These are phyloP conservation scores for Trigoniulus corallinus DNA, from an alignment of 1,140 invertebrate genomes.

Conservation along the genomic window DNA sequence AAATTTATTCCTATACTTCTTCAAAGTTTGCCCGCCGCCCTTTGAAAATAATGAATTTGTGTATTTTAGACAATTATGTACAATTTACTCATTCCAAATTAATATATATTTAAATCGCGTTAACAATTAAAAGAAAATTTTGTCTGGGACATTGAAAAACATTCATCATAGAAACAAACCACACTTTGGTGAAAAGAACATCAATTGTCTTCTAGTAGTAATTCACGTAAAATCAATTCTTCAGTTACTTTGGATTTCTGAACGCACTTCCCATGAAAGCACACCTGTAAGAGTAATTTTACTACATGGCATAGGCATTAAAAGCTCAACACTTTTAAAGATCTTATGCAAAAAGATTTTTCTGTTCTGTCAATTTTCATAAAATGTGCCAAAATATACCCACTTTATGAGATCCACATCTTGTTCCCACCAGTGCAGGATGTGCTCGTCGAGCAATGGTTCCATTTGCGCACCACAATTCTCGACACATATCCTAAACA, in stretches of 20 bases:
- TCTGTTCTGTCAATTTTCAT: not conserved
- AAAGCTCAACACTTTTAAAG: too few relatives aligned
- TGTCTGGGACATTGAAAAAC: too few relatives aligned
- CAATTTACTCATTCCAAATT: not conserved
- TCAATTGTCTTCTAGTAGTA: not conserved
- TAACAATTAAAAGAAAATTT: too few relatives aligned
- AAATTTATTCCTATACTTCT: too few relatives aligned
- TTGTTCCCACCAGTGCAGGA: conserved; percentile 26
- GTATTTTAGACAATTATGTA: too few relatives aligned
- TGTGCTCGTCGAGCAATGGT: conserved; percentile 25
- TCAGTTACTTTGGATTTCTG: not conserved
- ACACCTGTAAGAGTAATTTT: not conserved
- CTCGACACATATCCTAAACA: conserved; percentile 17
- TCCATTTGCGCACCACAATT: conserved; percentile 24
- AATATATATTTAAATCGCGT: not conserved
- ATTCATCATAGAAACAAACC: not conserved
- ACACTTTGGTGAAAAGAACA: not conserved
- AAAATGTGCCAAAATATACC: not conserved
- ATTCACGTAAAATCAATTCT: not conserved
- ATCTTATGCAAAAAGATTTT: too few relatives aligned
- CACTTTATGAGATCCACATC: conserved; percentile 15
- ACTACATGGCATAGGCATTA: too few relatives aligned
- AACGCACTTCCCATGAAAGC: not conserved
- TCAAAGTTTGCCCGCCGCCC: too few relatives aligned
- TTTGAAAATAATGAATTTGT: too few relatives aligned